Base-by-base conservation (phyloP, 2,888 invertebrate species). In the Amiota communis region DNA sequence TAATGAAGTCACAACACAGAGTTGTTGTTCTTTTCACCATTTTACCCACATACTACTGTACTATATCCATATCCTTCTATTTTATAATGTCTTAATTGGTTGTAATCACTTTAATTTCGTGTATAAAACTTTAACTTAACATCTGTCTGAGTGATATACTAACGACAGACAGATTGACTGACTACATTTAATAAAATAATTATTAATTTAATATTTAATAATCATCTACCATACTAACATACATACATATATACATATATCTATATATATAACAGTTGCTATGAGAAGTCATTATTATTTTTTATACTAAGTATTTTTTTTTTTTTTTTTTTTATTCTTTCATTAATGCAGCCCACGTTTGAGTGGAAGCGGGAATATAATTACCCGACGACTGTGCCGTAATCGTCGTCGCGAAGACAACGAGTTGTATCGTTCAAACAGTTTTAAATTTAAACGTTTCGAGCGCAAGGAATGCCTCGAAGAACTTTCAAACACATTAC, bases 361-460 rank as follows among this genome's bases (percentile, higher is more conserved):
- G 56, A 87, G 88, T 68, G 87, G 89, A 70, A 89, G 89, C 76
- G 89, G 89, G 51, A 90, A 90, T 72, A 89, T 90, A 72, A 90
- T 95, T 79, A 93, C 95, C 4, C 92, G 94, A 73, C 92, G 95
- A 64, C 92, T 96, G 83, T 95, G 95, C 89, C 93, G 94, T 78
- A 93, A 93, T 79, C 92, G 93, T 73, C 91, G 94, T 73, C 91
- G 93, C 13, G 93, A 93, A 79, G 95, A 95, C 91, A 96, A 96
- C 92, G 95, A 96, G 90, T 92, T 96, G 74, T 96, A 96, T 87
- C 93, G 96, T 80, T 95, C 95, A 79, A 95, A 96, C 89, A 96
- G 96, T 90, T 96, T 96, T 91, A 95, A 95, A 91, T 96, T 96
- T 89, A 95, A 96, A 90, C 91, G 95, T 73, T 96, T 96, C 87